These are phyloP conservation scores for Petaurus breviceps DNA, from an alignment of 2,113 vertebrate genomes.

Conservation along the genomic window DNA sequence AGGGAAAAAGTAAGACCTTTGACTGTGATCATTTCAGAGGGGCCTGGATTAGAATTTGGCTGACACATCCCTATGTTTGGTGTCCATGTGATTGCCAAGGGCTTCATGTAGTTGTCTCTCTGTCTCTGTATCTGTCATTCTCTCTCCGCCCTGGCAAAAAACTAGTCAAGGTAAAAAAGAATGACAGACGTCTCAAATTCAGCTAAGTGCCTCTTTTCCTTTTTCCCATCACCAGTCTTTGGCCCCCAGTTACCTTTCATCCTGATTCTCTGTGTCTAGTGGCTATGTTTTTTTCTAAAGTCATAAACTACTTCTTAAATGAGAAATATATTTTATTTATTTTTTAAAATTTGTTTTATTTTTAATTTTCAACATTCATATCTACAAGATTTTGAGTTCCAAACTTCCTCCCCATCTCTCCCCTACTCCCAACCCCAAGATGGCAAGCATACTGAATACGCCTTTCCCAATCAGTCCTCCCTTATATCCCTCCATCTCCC, in stretches of 20 bases:
- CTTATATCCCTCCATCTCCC: no score
- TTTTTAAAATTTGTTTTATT: no score
- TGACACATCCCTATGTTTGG: not conserved
- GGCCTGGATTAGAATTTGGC: slow-evolving; percentile 21
- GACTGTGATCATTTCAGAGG: slow-evolving; percentile 4
- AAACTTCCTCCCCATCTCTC: no score
- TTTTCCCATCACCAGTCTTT: not conserved
- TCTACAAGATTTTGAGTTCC: no score
- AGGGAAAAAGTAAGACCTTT: not conserved
- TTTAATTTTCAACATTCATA: no score
- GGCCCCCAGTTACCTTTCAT: not conserved
- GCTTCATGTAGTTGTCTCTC: no score
- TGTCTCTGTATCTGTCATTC: not conserved
- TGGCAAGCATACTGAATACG: no score
- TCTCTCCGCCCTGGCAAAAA: not conserved
- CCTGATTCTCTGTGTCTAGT: not conserved
- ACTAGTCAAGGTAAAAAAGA: not conserved
- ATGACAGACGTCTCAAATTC: not conserved
- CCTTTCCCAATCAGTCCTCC: no score
- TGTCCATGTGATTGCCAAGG: accelerated
- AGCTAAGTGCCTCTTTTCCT: not conserved
- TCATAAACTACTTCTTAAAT: not conserved
- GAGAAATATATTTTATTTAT: not conserved
- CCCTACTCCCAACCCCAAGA: no score
- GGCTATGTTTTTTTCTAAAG: not conserved